Evolutionary conservation across 2,797 vertebrate genomes (phyloP), one percentile per base, ranked within the genome.

Genomic region (Coracias cyanogaster): DNA sequence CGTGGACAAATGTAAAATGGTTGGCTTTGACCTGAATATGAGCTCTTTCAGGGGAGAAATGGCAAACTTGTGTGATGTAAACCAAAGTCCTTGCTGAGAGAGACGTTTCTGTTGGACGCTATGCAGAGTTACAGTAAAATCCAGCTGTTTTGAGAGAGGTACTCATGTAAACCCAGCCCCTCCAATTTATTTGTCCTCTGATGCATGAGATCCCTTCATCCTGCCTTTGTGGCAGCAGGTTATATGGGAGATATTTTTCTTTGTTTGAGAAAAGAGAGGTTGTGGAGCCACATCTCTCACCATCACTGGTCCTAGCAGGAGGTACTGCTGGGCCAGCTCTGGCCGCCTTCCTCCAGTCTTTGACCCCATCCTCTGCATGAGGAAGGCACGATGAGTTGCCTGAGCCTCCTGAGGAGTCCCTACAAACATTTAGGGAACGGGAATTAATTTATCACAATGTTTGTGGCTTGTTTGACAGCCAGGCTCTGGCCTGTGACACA

Each of bases 101-200:
- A 21, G 26, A 48, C 0, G 0, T 37, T 67, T 72, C 43, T 15
- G 5, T 4, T 31, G 66, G 31, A 13, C 0, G 1, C 15, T 43
- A 6, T 29, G 18, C 17, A 33, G 64, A 84, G 33, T 71, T 14
- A 22, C 19, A 46, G 18, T 26, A 26, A 49, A 70, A 52, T 1
- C 22, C 61, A 43, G 31, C 31, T 37, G 19, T 24, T 35, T 70
- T 65, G 35, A 45, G 39, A 65, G 73, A 41, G 12, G 15, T 9
- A 2, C 10, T 22, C 5, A 16, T 4, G 24, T 10, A 25, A 66
- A 70, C 21, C 22, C 28, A 64, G 39, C 15, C 28, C 39, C 13
- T 55, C 29, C 41, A 9, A 6, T 14, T 25, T 18, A 7, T 51
- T 69, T 31, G 51, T 33, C 29, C 26, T 24, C n/a, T 28, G 31